Evolutionary conservation across 92 coral and sea anemone genomes (phyloP).

Genomic region (Palythoa grandiflora): DNA sequence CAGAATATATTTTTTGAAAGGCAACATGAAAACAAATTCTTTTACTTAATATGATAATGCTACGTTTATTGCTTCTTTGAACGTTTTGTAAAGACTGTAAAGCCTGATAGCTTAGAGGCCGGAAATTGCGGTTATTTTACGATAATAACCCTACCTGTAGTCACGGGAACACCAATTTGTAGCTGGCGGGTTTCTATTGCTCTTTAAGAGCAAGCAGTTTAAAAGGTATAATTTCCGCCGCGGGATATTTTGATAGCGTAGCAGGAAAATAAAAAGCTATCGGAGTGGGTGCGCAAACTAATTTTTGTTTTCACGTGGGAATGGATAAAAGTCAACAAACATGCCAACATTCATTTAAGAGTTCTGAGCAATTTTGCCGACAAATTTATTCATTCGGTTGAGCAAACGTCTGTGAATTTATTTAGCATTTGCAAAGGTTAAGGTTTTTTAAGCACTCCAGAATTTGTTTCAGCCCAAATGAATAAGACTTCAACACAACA

Average conservation of each 20-base stretch:
- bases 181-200: slow-evolving; percentile 46
- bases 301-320: slow-evolving; percentile 61
- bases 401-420: slow-evolving; percentile 36
- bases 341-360: slow-evolving; percentile 59
- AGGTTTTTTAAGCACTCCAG: slow-evolving; percentile 11
- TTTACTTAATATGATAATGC: background rate
- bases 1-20: background rate
- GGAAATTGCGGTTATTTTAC: slow-evolving; percentile 24
- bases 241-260: slow-evolving; percentile 39
- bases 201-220: slow-evolving; percentile 34
- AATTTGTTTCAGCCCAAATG: background rate
- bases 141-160: slow-evolving; percentile 11
- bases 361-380: slow-evolving; percentile 43
- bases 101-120: slow-evolving; percentile 16
- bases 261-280: slow-evolving; percentile 54
- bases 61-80: background rate
- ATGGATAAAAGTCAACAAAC: slow-evolving; percentile 44
- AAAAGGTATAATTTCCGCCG: slow-evolving; percentile 63
- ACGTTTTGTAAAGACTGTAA: background rate
- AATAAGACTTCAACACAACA: background rate
- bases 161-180: slow-evolving; percentile 38
- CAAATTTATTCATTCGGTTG: slow-evolving; percentile 37
- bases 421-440: slow-evolving; percentile 51
- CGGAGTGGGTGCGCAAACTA: slow-evolving; percentile 33
- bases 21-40: background rate